Percentiles rank a stretch among this genome's conserved stretches.
These are phyloP conservation scores for Mythimna pallens DNA, from an alignment of 2,888 invertebrate genomes.

Conservation along the genomic window DNA sequence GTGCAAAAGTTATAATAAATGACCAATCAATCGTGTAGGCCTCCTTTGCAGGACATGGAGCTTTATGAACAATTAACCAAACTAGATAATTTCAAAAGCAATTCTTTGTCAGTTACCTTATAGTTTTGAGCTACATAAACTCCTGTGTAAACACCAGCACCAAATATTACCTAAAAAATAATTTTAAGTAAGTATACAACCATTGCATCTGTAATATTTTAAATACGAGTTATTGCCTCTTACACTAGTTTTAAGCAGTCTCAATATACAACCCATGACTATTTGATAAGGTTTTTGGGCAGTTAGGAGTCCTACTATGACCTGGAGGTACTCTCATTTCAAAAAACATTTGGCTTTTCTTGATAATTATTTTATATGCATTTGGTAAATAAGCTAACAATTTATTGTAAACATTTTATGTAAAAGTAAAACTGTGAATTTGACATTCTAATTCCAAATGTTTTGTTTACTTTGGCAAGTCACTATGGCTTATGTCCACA, in stretches of 20 bases:
- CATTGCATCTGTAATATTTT: neutral
- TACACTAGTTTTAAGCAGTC: constrained; percentile 61
- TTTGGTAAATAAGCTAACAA: constrained; percentile 33
- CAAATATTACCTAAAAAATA: constrained; percentile 92
- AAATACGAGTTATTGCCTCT: constrained; percentile 30
- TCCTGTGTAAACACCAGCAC: constrained; percentile 93
- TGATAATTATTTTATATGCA: neutral
- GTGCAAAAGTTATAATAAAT: neutral
- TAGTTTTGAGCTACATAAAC: constrained; percentile 93
- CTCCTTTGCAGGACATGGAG: constrained; percentile 53
- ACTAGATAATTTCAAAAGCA: neutral
- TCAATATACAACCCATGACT: constrained; percentile 50
- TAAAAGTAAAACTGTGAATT: constrained; percentile 28
- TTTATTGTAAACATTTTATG: constrained; percentile 29
- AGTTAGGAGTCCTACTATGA: neutral
- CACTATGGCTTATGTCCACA: constrained; percentile 11
- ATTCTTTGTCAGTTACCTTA: constrained; percentile 69
- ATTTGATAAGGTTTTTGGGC: constrained; percentile 2
- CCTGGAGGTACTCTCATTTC: neutral
- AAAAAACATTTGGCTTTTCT: constrained; percentile 11
- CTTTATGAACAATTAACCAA: constrained; percentile 14
- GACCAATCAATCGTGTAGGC: constrained; percentile 40
- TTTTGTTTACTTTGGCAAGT: constrained; percentile 14
- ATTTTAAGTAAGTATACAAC: constrained; percentile 19
- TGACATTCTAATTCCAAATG: constrained; percentile 51